Evolutionary conservation across 2,888 invertebrate species (phyloP).

Genomic region (Loripinus fragilis): DNA sequence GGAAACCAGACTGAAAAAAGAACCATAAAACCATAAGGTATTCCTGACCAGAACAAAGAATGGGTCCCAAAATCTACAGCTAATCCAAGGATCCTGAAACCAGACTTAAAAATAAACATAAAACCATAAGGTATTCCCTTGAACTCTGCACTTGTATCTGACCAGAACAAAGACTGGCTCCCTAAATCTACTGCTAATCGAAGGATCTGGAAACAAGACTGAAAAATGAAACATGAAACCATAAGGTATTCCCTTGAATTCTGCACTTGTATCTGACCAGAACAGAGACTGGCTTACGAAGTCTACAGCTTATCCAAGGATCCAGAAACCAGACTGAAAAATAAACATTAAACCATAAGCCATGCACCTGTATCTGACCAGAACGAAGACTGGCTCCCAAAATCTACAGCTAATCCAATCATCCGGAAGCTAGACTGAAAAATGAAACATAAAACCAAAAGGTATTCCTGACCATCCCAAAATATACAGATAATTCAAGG

Average conservation of each 20-base stretch:
- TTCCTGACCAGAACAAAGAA: constrained; percentile 73
- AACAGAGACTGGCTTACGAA: too few relatives aligned
- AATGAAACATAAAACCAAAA: not conserved
- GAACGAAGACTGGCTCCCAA: too few relatives aligned
- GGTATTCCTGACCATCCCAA: constrained; percentile 63
- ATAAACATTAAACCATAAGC: too few relatives aligned
- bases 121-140: constrained; percentile 53
- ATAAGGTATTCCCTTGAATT: too few relatives aligned
- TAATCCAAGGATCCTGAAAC: constrained; percentile 62
- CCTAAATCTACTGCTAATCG: constrained; percentile 70
- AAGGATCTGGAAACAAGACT: constrained; percentile 52
- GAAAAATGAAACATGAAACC: constrained; percentile 20
- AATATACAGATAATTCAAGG: constrained; percentile 68
- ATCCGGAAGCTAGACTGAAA: too few relatives aligned
- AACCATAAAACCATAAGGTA: constrained; percentile 23
- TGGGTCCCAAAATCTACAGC: constrained; percentile 66
- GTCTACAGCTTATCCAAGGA: too few relatives aligned
- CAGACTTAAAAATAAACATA: constrained; percentile 39
- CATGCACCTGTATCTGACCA: too few relatives aligned
- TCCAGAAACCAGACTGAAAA: too few relatives aligned
- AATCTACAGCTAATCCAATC: too few relatives aligned
- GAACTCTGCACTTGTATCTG: constrained; percentile 64
- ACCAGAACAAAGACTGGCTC: constrained; percentile 69
- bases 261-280: too few relatives aligned
- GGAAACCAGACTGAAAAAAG: constrained; percentile 48